Evolutionary conservation across 1,140 invertebrate genomes (phyloP), one percentile per base, ranked within the genome.

Genomic region (Lordiphosa stackelbergi): DNA sequence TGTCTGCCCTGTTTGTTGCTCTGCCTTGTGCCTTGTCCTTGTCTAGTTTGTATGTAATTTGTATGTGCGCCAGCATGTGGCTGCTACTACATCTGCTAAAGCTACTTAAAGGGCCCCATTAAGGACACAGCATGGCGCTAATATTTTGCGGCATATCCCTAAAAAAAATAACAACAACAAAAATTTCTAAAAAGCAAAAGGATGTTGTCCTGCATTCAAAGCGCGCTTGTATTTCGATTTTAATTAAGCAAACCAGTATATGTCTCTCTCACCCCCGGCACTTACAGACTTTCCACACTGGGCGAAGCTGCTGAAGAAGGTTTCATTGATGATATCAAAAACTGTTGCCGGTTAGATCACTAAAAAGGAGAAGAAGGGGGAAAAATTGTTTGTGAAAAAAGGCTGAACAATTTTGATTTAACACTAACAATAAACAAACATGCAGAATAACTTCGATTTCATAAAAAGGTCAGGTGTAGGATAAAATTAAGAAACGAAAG

Each of bases 281-380:
- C 85, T 87, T 54, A 87, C 85, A 87, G 60, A 40, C 69, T 87
- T 13, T 87, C 74, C 41, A 87, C 51, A 8, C 64, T 53, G 24
- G 85, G 85, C 63, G n/a, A 87, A 47, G 36, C 42, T 51, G 40
- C 53, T 52, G 36, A 87, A 73, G 46, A 87, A 85, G 19, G 42
- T 49, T 31, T 63, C 71, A 24, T 69, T 53, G 28, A 87, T 72
- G 43, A 41, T 47, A 45, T 74, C 66, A 54, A 87, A n/a, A 87
- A 40, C 45, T 79, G 52, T 87, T 87, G 36, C 85, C 85, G 2
- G 85, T 87, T n/a, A 87, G 65, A 60, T 87, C 85, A 7, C 85
- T 87, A 45, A 8, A 53, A 58, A 41, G 10, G 0, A 31, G 7
- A 12, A 34, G 46, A 54, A 38, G 4, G 12, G 10, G 13, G 12